Base-by-base conservation (phyloP, 2,797 vertebrate genomes). In the Pseudomugil tenellus region DNA sequence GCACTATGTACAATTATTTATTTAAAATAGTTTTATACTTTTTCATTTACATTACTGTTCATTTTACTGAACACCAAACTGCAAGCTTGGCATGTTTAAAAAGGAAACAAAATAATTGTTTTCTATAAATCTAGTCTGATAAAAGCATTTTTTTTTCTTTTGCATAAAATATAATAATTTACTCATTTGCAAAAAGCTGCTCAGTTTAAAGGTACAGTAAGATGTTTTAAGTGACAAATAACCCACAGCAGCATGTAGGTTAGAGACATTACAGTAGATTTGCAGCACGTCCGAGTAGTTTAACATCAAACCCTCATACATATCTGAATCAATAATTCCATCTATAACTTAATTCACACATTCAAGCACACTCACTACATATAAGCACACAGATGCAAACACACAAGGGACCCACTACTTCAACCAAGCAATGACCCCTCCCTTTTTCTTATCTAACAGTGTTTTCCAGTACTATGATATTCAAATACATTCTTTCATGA, bases 211-310 rank as follows among this genome's bases (percentile, higher is more conserved):
- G 92, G 91, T 95, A 95, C 87, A 92, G 82, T 87, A 87, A 86
- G 63, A 84, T 89, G 81, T 67, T 76, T 92, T 88, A 90, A 92
- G 93, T 91, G 93, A 92, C 90, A 93, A 86, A 93, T 89, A 65
- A 92, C 93, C 89, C 83, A 90, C 89, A 84, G 82, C 88, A 89
- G 93, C 90, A 70, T 88, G 92, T 91, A 92, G 93, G 90, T 91
- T 90, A 93, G 85, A 81, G 91, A 96, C 93, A 94, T 94, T 95
- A 96, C 95, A 96, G 95, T 95, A 97, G 95, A 92, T 92, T 89
- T 94, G 95, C 94, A 95, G 94, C 91, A 88, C 94, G 73, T 93
- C 85, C 83, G 94, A 95, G 93, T 93, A 91, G 92, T 93, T 92
- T 89, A 93, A 82, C 84, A 91, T 93, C 90, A 94, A 94, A 89